Evolutionary conservation across 2,888 invertebrate genomes (phyloP).

Genomic region (Diarsia mendica): DNA sequence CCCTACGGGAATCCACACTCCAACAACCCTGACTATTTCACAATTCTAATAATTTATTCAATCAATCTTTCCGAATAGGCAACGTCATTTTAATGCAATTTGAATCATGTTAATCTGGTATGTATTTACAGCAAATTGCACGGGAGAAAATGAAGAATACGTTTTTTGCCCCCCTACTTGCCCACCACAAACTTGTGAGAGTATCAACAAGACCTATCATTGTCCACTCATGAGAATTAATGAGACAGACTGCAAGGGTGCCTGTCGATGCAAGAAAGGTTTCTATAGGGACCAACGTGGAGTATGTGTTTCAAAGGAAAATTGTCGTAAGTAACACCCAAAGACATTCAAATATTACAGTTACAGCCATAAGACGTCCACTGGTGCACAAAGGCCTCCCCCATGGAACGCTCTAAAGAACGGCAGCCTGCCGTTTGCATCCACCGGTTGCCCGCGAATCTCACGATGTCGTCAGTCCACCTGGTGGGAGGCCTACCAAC

Average conservation of each 20-base stretch:
- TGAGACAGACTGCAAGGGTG: conserved; percentile 36
- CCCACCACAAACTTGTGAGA: conserved; percentile 68
- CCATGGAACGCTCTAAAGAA: too few relatives aligned
- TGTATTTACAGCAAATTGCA: conserved; percentile 30
- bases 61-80: background rate
- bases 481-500: too few relatives aligned
- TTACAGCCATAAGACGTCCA: too few relatives aligned
- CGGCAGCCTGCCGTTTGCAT: too few relatives aligned
- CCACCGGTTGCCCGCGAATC: too few relatives aligned
- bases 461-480: too few relatives aligned
- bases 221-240: conserved; percentile 41
- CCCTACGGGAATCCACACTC: background rate
- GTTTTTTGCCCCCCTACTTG: conserved; percentile 63
- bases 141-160: conserved; percentile 52
- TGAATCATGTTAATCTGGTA: too few relatives aligned
- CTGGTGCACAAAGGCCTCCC: too few relatives aligned
- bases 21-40: background rate
- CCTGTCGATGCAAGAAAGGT: conserved; percentile 71
- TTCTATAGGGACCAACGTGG: conserved; percentile 65
- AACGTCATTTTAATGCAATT: background rate
- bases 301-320: conserved; percentile 60
- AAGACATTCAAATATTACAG: background rate
- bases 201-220: conserved; percentile 41
- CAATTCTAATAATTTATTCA: background rate
- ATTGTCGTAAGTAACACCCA: conserved; percentile 64